Base-by-base conservation (phyloP, 2,888 invertebrate species). In the Xestia sexstrigata region DNA sequence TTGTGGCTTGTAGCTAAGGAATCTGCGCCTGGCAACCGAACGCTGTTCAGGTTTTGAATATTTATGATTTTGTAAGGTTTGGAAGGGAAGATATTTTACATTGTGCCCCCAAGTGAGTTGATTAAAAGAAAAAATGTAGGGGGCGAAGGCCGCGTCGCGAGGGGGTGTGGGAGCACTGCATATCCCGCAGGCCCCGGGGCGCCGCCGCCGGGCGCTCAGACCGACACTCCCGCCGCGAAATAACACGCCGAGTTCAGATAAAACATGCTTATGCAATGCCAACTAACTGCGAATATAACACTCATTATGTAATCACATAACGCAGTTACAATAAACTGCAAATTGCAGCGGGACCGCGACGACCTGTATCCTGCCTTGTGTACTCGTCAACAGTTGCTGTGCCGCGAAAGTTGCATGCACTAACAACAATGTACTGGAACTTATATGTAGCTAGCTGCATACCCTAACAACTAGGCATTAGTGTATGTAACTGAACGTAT, bases 41-140 rank as follows among this genome's bases (percentile, higher is more conserved):
- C 74, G 66, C 49, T 68, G 76, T 47, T 35, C 67, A 49, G 55
- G 15, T 20, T 42, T 47, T 76, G 39, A 79, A 86, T 78, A 72
- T 72, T 76, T 74, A 76, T 72, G 20, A 76, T 70, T 66, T 63
- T 60, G 58, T 52, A 58, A 55, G 78, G 62, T 62, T 77, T 58
- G 45, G n/a, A 63, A 72, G 71, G 60, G 39, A 69, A 62, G 26
- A 85, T 70, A 75, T 82, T 92, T 91, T 91, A 91, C 90, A 90
- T 87, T 88, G 86, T 92, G 91, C 90, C 90, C 89, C 85, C 88
- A 87, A 91, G 91, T 89, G 90, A 89, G 90, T 91, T 93, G 91
- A 93, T 93, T 93, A 93, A 93, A 92, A 91, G 89, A 90, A 91
- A 89, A 87, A 89, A 87, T 79, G 65, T 78, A 75, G 85, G 85